Conservation (phyloP, 2,888 invertebrate genomes). For the Scaeva pyrastri region DNA sequence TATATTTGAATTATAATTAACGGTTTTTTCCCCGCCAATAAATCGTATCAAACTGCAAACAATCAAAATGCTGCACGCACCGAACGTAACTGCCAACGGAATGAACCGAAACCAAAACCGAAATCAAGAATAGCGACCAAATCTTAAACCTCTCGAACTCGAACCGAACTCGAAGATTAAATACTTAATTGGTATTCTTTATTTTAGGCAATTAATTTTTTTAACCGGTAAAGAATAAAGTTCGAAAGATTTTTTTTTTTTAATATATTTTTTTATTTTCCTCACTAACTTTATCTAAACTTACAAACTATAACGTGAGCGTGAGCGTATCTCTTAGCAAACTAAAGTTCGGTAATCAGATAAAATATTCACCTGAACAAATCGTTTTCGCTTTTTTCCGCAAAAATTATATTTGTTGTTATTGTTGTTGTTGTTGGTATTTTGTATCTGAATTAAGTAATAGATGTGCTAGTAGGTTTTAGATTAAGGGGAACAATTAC, state of each 20-base stretch:
- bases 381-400: conserved; percentile 43
- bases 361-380: conserved; percentile 67
- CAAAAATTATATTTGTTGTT: conserved; percentile 20
- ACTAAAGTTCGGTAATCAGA: conserved; percentile 72
- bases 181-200: not conserved
- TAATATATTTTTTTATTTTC: too few species aligned
- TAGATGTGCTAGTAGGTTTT: conserved; percentile 63
- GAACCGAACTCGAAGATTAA: conserved; percentile 19
- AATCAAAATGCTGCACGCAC: conserved; percentile 51
- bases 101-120: conserved; percentile 57
- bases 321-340: conserved; percentile 64
- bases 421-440: conserved; percentile 43
- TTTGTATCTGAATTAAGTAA: conserved; percentile 68
- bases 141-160: not conserved
- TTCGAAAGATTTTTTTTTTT: conserved; percentile 29
- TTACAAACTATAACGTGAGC: conserved; percentile 52
- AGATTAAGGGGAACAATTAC: conserved; percentile 55
- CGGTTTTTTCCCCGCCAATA: conserved; percentile 38
- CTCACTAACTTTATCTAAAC: not conserved
- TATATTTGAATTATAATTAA: conserved; percentile 7
- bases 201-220: not conserved
- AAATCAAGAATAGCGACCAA: not conserved
- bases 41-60: conserved; percentile 31
- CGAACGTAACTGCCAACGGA: conserved; percentile 36
- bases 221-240: conserved; percentile 36